Base-by-base conservation (phyloP, 2,888 invertebrate genomes). In the Neoascia interrupta region DNA sequence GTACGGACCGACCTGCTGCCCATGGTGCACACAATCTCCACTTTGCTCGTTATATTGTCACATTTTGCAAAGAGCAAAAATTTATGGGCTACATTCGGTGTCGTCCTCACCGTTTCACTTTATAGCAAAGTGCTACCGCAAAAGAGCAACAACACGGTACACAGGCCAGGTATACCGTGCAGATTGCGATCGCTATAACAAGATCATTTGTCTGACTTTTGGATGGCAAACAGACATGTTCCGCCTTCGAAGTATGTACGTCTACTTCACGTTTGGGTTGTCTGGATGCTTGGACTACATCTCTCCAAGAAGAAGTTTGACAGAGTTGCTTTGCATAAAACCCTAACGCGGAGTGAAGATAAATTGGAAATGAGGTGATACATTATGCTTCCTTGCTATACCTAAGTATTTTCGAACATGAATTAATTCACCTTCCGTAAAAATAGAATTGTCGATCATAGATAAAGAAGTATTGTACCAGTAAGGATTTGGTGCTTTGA, bases 121-220 rank as follows among this genome's bases (percentile, higher is more conserved):
- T n/a, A n/a, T n/a, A 66, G 54, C 51, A 66, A 79, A 70, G 72
- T 66, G 76, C 76, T 79, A 72, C 76, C 72, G 72, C 64, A 36
- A 66, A 49, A 60, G 56, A 60, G 72, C 60, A 47, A 60, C 31
- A 31, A 31, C n/a, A n/a, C n/a, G 43, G 60, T 43, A 69, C 58
- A 61, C 70, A 63, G 18, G 8, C 18, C 45, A 45, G 45, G 11
- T 61, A 60, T 39, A 58, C 49, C 15, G n/a, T 58, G 58, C 47
- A 79, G 76, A 79, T 79, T 60, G 49, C 72, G 72, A 79, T 79
- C 76, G 39, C 72, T 66, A 54, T 61, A 79, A 79, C 76, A 79
- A 79, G 72, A 79, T 79, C 76, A 79, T 79, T 79, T 79, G 76
- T 79, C 76, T 79, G 66, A 66, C 72, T 66, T 60, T 54, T 72